A percentile compares a stretch with the other conserved stretches of the same genome.
Evolutionary conservation across 1,140 invertebrate genomes (phyloP).

Genomic region (Bombus affinis): DNA sequence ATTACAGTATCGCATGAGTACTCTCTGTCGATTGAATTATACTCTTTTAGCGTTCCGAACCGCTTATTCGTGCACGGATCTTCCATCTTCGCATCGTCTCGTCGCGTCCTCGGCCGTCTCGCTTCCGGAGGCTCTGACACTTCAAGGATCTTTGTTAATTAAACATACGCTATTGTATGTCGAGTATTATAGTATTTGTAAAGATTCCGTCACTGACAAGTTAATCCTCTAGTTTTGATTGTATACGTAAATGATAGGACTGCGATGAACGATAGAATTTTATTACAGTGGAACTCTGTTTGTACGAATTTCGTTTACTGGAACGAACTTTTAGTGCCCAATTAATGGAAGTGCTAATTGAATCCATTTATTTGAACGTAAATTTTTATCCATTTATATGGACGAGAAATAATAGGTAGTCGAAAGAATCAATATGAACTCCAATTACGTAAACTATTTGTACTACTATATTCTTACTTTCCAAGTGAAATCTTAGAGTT

Average conservation of each 20-base stretch:
- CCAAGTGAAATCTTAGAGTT: background rate
- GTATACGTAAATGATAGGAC: background rate
- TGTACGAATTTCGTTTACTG: too few relatives aligned
- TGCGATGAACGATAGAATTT: background rate
- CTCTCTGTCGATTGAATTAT: background rate
- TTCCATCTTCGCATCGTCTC: background rate
- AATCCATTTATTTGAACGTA: too few relatives aligned
- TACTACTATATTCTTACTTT: too few relatives aligned
- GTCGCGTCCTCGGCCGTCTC: background rate
- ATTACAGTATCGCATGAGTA: background rate
- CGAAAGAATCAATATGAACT: too few relatives aligned
- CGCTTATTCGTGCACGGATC: too few relatives aligned
- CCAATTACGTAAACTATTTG: too few relatives aligned
- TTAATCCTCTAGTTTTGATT: background rate
- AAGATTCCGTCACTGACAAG: too few relatives aligned
- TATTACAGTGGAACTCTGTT: background rate
- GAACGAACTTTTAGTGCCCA: too few relatives aligned
- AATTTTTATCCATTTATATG: too few relatives aligned
- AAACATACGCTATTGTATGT: background rate
- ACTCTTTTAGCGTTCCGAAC: background rate
- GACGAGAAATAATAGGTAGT: too few relatives aligned
- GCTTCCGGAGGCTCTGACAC: background rate
- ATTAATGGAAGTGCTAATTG: too few relatives aligned
- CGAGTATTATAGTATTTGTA: background rate
- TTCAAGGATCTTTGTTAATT: conserved; percentile 11